Evolutionary conservation across 2,113 vertebrate genomes (phyloP), one percentile per base, ranked within the genome.

Genomic region (Brachyhypopomus occidentalis): DNA sequence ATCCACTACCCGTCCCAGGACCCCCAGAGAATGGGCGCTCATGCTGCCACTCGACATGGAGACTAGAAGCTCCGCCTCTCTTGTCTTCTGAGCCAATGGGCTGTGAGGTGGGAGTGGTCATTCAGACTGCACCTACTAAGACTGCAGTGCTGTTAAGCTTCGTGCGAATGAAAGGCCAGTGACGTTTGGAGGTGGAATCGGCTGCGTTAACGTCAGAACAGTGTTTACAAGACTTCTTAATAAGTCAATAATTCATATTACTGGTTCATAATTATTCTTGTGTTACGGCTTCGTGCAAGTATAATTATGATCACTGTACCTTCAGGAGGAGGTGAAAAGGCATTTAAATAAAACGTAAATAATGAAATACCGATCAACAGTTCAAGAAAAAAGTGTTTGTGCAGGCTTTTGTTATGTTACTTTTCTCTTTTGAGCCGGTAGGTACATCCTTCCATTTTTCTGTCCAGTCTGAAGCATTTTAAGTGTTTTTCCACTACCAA

Each of bases 1-100:
- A 97, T 98, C 87, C 97, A 98, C 87, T 99, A 98, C 77, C 97
- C 97, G 0, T 98, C 97, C 84, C 96, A 99, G 91, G 97, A 99
- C 86, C 96, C 97, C 81, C 96, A 98, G 90, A 93, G 96, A 84
- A 98, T 98, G 96, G 97, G 96, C 1, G 97, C 96, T 70, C 97
- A 97, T 1, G 94, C 95, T 0, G 95, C 96, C 0, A 90, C 94
- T 19, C 95, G 96, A 58, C 96, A 96, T 81, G 94, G 92, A 60
- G 96, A 92, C 76, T 95, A 81, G 34, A 1, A 19, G 72, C 79
- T 69, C 30, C 41, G 19, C 60, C 25, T 86, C 11, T 41, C 82
- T 74, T 17, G 71, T 56, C 59, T 70, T 41, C 63, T 66, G 27
- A 22, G 55, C 78, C 73, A 72, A n/a, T 55, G 58, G 72, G 36